Conservation (phyloP, 1,140 invertebrate genomes). For the Pollicipes pollicipes region DNA sequence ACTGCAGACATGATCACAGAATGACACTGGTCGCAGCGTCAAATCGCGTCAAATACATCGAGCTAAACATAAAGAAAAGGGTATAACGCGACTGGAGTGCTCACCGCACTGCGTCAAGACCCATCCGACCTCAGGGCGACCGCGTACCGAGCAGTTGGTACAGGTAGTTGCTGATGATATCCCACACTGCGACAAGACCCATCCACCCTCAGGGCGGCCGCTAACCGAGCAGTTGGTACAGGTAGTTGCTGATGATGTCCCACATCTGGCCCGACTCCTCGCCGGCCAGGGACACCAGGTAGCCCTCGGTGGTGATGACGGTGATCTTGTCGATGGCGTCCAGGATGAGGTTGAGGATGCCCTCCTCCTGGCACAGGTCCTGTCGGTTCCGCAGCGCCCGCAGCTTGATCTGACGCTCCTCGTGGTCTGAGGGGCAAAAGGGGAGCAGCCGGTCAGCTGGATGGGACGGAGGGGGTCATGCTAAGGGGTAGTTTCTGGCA, state of each 20-base stretch:
- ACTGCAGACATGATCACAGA: no score
- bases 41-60: no score
- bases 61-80: no score
- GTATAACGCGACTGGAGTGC: no score
- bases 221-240: conserved; percentile 81
- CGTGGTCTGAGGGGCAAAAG: conserved; percentile 56
- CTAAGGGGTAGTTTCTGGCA: neutral
- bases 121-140: no score
- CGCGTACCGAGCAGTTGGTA: no score
- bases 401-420: conserved; percentile 92
- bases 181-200: no score
- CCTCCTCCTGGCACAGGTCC: conserved; percentile 98
- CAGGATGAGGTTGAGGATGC: conserved; percentile 91
- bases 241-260: conserved; percentile 91
- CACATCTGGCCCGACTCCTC: conserved; percentile 76
- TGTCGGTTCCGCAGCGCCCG: conserved; percentile 91
- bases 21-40: no score
- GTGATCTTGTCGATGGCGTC: conserved; percentile 99
- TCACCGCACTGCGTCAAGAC: no score
- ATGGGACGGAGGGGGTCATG: neutral
- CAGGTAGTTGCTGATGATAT: no score
- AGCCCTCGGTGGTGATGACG: conserved; percentile 77
- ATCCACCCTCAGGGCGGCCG: no score
- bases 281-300: conserved; percentile 61
- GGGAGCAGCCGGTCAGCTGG: conserved; percentile 1